Evolutionary conservation across 2,888 invertebrate genomes (phyloP).

Genomic region (Caenorhabditis wallacei): DNA sequence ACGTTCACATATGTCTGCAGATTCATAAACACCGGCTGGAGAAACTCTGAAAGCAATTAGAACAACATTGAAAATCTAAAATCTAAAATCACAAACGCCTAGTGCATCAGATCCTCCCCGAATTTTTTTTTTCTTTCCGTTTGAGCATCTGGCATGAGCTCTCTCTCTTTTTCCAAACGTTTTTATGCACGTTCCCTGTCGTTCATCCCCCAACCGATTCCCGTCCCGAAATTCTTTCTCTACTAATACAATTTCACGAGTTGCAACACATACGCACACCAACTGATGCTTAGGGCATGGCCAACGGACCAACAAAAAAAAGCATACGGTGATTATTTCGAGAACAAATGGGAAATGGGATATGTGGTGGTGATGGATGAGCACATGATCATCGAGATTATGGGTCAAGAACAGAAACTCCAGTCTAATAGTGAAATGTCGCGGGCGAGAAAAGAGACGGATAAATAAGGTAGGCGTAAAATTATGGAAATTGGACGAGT

Average conservation of each 20-base stretch:
- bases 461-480: constrained; percentile 17
- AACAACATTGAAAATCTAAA: constrained; percentile 5
- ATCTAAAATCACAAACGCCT: constrained; percentile 46
- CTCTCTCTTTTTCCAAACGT: constrained; percentile 2
- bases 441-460: background rate
- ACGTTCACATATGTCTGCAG: constrained; percentile 41
- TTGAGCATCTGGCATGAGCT: constrained; percentile 61
- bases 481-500: background rate
- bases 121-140: constrained; percentile 28
- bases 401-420: constrained; percentile 31
- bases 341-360: constrained; percentile 55
- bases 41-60: constrained; percentile 44
- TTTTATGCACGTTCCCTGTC: constrained; percentile 5
- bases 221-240: background rate
- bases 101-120: background rate
- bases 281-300: constrained; percentile 47
- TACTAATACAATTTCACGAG: constrained; percentile 20
- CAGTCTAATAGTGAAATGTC: background rate
- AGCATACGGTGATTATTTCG: constrained; percentile 53
- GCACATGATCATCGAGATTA: constrained; percentile 39
- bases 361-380: constrained; percentile 51
- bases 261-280: constrained; percentile 47
- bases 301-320: constrained; percentile 17
- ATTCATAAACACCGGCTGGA: constrained; percentile 48
- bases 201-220: background rate